A percentile compares a stretch with the other conserved stretches of the same genome.
Conservation (phyloP, 2,888 invertebrate genomes). For the Sepioteuthis lessoniana region DNA sequence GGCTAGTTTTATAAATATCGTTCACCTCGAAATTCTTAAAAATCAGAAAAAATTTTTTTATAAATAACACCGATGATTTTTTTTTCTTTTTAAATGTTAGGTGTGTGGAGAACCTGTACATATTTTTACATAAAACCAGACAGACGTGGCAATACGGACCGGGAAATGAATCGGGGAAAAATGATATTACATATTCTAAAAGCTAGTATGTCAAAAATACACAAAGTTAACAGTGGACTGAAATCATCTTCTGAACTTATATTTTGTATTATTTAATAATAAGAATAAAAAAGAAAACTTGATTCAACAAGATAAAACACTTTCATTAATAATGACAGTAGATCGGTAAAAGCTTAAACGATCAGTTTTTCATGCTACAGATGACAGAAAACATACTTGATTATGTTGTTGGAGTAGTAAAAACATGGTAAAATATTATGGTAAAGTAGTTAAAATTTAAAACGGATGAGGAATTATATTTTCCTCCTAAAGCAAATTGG, state of each 20-base stretch:
- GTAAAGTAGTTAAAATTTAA: neutral
- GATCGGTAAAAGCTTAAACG: neutral
- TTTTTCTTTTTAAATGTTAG: neutral
- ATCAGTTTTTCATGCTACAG: neutral
- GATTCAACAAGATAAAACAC: neutral
- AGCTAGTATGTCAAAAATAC: neutral
- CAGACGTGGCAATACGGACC: neutral
- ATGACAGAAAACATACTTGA: neutral
- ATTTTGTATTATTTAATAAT: neutral
- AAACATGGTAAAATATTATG: neutral
- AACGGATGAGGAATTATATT: neutral
- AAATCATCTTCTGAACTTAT: neutral
- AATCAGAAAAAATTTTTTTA: neutral
- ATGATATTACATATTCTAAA: neutral
- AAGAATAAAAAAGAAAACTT: neutral
- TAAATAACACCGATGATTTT: too few species aligned
- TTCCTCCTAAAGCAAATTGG: neutral
- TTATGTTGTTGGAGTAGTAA: neutral
- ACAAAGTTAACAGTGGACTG: neutral
- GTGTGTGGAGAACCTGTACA: neutral
- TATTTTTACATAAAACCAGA: neutral
- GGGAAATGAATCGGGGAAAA: neutral
- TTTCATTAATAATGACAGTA: neutral
- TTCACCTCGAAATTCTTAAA: neutral
- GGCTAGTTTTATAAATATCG: neutral